Conservation (phyloP, 2,797 vertebrate species). For the Xenopus petersii region DNA sequence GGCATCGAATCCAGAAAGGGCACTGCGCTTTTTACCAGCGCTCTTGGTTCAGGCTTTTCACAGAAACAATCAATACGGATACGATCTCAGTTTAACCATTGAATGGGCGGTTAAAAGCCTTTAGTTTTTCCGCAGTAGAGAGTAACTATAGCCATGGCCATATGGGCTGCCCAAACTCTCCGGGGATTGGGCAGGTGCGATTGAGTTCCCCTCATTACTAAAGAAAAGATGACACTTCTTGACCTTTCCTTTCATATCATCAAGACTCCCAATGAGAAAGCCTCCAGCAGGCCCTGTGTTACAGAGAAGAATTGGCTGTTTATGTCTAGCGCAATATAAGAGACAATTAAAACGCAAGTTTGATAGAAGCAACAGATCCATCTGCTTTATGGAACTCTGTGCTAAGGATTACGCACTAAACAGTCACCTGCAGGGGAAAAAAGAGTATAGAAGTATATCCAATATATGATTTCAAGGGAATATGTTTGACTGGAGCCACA, state of each 20-base stretch:
- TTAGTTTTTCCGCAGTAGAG: slow-evolving; percentile 48
- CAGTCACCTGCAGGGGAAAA: too few species aligned
- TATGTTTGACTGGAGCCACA: slow-evolving; percentile 1
- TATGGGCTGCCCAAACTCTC: slow-evolving; percentile 65
- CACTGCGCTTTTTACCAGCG: background rate
- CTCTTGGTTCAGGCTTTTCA: slow-evolving; percentile 29
- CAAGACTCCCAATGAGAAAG: slow-evolving; percentile 3
- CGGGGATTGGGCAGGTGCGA: slow-evolving; percentile 68
- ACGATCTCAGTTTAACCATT: slow-evolving; percentile 31
- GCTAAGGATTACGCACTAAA: background rate
- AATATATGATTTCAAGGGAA: background rate
- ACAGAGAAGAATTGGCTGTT: background rate
- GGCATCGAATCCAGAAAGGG: slow-evolving; percentile 33
- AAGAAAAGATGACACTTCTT: slow-evolving; percentile 59
- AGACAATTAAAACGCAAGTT: background rate
- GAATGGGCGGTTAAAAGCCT: slow-evolving; percentile 41
- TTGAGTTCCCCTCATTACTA: slow-evolving; percentile 64
- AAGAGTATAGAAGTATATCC: too few species aligned
- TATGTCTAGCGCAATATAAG: background rate
- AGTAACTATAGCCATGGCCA: slow-evolving; percentile 58
- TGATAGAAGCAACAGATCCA: background rate
- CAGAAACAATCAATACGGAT: slow-evolving; percentile 47
- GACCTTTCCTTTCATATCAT: slow-evolving; percentile 54
- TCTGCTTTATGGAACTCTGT: background rate
- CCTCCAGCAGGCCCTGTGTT: too few species aligned